phyloP scores from a whole-genome alignment of 1,140 invertebrate genomes.

The Liolophura sinensis region DNA sequence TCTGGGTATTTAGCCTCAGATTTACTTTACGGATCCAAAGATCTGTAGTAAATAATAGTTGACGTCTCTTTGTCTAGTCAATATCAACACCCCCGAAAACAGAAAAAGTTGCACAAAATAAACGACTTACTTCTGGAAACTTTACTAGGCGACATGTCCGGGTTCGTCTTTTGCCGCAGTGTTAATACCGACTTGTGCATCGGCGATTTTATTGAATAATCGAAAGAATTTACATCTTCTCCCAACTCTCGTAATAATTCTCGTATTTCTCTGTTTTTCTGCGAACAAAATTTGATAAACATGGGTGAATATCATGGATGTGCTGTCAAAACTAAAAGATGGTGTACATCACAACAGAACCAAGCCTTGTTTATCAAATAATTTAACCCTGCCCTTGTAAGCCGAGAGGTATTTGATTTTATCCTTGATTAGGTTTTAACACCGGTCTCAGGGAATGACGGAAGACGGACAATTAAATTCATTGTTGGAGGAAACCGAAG shows the following conservation, averaged over 20 bases:
- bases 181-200: constrained; percentile 35
- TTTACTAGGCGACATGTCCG: constrained; percentile 38
- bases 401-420: background rate
- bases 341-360: background rate
- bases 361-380: background rate
- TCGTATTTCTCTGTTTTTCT: constrained; percentile 36
- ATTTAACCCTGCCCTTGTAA: background rate
- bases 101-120: no score
- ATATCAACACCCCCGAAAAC: no score
- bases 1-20: no score
- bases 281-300: background rate
- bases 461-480: no score
- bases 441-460: background rate
- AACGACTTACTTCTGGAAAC: constrained; percentile 29
- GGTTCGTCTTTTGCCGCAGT: constrained; percentile 14
- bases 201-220: constrained; percentile 22
- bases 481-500: no score
- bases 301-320: background rate
- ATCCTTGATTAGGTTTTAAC: background rate
- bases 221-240: constrained; percentile 26
- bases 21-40: no score
- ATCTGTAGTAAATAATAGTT: no score
- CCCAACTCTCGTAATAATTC: constrained; percentile 38
- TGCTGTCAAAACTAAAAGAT: background rate
- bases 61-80: no score